Evolutionary conservation across 2,888 invertebrate species (phyloP).

Genomic region (Sepioteuthis lessoniana): DNA sequence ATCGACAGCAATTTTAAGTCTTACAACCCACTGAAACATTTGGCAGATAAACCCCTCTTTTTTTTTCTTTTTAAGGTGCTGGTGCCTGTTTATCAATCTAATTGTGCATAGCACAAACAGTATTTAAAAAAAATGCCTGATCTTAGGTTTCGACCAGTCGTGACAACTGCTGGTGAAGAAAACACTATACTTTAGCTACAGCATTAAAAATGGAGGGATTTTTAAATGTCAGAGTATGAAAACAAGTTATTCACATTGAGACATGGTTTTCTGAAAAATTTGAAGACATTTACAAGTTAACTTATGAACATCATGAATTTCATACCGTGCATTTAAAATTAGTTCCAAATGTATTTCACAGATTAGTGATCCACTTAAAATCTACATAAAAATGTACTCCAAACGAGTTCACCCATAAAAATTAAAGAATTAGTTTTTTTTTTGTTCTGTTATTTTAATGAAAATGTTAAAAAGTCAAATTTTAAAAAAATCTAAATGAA

Average conservation of each 20-base stretch:
- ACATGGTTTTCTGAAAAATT: too few species aligned
- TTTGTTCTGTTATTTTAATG: not conserved
- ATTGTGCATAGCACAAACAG: not conserved
- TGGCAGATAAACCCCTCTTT: not conserved
- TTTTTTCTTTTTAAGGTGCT: not conserved
- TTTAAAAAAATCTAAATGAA: not conserved
- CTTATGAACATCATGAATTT: not conserved
- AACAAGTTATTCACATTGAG: too few species aligned
- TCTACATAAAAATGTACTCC: not conserved
- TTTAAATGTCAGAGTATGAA: too few species aligned
- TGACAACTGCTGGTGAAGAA: not conserved
- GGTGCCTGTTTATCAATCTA: too few species aligned
- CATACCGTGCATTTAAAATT: not conserved
- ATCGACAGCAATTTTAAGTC: too few species aligned
- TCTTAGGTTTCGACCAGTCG: not conserved
- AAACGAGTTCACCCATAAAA: not conserved
- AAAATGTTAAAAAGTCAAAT: not conserved
- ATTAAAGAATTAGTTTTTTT: not conserved
- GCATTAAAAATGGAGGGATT: too few species aligned
- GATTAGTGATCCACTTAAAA: too few species aligned
- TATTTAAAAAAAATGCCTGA: too few species aligned
- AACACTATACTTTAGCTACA: not conserved
- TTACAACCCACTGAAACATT: not conserved
- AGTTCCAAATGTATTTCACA: not conserved
- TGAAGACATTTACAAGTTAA: too few species aligned